Conservation (phyloP, 2,797 vertebrate species). For the Chloroceryle inda region DNA sequence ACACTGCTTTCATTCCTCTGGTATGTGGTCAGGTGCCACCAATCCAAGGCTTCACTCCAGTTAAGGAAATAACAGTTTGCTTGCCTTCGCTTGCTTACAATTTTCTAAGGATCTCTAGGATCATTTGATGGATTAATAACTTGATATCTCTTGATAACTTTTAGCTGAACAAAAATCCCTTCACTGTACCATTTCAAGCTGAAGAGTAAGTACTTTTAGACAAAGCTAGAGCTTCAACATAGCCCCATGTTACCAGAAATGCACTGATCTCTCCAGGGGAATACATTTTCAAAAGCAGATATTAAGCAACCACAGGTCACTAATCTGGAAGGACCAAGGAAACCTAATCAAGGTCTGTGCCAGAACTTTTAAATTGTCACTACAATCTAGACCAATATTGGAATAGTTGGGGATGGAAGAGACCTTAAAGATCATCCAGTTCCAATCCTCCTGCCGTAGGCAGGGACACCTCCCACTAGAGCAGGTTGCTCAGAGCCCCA, state of each 20-base stretch:
- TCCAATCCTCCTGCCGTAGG: not conserved
- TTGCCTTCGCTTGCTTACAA: not conserved
- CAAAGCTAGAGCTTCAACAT: not conserved
- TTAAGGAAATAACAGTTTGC: not conserved
- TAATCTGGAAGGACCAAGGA: not conserved
- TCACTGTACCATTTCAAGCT: rapidly evolving
- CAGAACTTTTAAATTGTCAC: not conserved
- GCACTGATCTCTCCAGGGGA: not conserved
- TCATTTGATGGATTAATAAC: not conserved
- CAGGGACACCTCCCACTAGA: not conserved
- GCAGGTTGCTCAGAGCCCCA: too few relatives aligned
- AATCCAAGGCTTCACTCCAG: not conserved
- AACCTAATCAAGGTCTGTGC: not conserved
- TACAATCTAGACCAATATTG: not conserved
- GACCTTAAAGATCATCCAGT: not conserved
- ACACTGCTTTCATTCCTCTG: not conserved
- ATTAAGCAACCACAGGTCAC: not conserved
- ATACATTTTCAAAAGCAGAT: not conserved
- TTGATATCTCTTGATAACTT: not conserved
- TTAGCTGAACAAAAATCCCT: not conserved
- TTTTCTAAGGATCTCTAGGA: not conserved
- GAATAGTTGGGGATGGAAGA: not conserved
- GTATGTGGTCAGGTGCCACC: not conserved
- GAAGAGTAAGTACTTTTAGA: not conserved
- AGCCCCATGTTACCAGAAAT: not conserved